A percentile compares a stretch with the other conserved stretches of the same genome.
phyloP scores from a whole-genome alignment of 2,888 invertebrate genomes.

The Callyntrura guangdongensis region DNA sequence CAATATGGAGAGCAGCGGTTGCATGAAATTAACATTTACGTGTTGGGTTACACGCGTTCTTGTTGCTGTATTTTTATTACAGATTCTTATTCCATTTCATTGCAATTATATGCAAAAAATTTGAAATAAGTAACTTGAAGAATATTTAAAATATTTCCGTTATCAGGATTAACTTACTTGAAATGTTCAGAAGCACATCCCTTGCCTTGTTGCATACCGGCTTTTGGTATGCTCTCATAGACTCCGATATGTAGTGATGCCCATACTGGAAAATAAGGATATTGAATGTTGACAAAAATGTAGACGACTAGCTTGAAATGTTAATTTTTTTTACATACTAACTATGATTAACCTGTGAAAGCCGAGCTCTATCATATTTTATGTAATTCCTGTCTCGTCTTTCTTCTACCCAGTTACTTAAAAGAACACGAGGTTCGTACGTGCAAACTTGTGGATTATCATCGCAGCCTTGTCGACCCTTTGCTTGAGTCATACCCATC shows the following conservation, averaged over 20 bases:
- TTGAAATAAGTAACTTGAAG: too few relatives aligned
- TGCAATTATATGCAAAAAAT: too few relatives aligned
- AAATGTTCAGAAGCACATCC: conserved; percentile 77
- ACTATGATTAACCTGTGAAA: conserved; percentile 79
- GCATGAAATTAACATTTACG: too few relatives aligned
- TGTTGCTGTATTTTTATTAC: too few relatives aligned
- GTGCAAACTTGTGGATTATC: conserved; percentile 66
- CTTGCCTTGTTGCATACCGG: conserved; percentile 78
- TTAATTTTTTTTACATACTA: not conserved
- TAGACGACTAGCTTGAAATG: too few relatives aligned
- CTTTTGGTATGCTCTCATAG: conserved; percentile 73
- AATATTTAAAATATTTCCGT: too few relatives aligned
- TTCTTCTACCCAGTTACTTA: conserved; percentile 83
- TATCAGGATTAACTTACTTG: conserved; percentile 74
- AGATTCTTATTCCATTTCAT: too few relatives aligned
- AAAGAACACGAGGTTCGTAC: conserved; percentile 74
- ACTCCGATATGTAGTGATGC: conserved; percentile 78
- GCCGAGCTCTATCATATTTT: conserved; percentile 69
- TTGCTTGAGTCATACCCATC: conserved; percentile 75
- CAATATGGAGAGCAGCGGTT: too few relatives aligned
- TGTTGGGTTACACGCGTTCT: too few relatives aligned
- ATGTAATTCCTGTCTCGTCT: conserved; percentile 77
- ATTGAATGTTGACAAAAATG: not conserved
- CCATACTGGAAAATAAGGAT: conserved; percentile 66
- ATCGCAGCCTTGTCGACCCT: conserved; percentile 73